phyloP scores from a whole-genome alignment of 2,888 invertebrate species.

The Lypha dubia region DNA sequence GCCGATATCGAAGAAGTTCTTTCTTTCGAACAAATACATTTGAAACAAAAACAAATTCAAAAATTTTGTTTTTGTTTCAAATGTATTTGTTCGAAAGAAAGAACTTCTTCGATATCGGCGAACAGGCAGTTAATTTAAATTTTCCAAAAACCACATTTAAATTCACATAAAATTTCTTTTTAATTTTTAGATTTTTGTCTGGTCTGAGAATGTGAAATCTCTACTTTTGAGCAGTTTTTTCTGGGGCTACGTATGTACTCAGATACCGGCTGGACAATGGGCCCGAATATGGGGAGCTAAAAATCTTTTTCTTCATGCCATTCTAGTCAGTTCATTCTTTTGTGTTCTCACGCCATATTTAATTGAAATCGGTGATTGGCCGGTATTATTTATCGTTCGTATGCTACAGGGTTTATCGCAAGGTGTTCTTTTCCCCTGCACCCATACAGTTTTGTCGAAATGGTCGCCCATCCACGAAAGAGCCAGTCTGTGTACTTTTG shows the following conservation, averaged over 20 bases:
- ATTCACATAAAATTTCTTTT: background rate
- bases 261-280: conserved; percentile 87
- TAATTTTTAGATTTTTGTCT: conserved; percentile 85
- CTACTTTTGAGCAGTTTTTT: conserved; percentile 87
- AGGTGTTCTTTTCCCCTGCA: conserved; percentile 87
- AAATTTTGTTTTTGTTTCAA: too few relatives aligned
- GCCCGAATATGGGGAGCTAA: conserved; percentile 89
- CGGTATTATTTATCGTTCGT: conserved; percentile 85
- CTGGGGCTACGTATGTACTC: conserved; percentile 87
- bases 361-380: conserved; percentile 87
- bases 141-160: background rate
- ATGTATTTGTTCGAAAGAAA: too few relatives aligned
- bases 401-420: conserved; percentile 88
- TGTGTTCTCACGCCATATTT: conserved; percentile 88
- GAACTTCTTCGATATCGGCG: too few relatives aligned
- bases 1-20: too few relatives aligned
- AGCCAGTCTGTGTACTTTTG: conserved; percentile 86
- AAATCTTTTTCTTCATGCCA: conserved; percentile 85
- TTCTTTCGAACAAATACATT: too few relatives aligned
- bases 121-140: too few relatives aligned
- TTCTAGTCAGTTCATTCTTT: conserved; percentile 86
- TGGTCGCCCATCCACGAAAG: conserved; percentile 89
- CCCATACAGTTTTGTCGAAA: conserved; percentile 87
- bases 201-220: conserved; percentile 85
- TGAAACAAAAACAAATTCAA: too few relatives aligned